phyloP scores from a whole-genome alignment of 2,113 vertebrate genomes.

The Cynopterus brachyotis region DNA sequence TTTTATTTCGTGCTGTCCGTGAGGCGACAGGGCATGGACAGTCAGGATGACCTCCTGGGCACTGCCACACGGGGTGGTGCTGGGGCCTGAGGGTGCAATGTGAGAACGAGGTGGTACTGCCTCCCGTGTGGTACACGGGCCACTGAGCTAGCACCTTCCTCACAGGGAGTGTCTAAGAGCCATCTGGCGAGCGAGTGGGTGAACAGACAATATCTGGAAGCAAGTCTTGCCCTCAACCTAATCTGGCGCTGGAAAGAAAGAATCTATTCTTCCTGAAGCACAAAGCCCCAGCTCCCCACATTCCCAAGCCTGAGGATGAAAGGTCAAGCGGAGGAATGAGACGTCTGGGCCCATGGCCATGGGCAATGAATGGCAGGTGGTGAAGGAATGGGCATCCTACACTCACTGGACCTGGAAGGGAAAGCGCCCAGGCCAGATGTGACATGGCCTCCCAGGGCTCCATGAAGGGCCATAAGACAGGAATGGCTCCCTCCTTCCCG shows the following conservation, averaged over 20 bases:
- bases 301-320: background rate
- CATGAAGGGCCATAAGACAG: rapidly evolving
- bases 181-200: background rate
- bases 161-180: background rate
- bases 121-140: background rate
- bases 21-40: background rate
- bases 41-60: rapidly evolving
- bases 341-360: background rate
- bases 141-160: background rate
- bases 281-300: background rate
- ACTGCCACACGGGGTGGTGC: rapidly evolving
- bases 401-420: background rate
- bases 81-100: background rate
- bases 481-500: background rate
- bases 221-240: background rate
- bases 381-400: background rate
- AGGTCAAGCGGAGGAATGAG: background rate
- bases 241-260: background rate
- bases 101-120: background rate
- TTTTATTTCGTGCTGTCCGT: rapidly evolving
- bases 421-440: too few species aligned
- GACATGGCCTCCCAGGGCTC: background rate
- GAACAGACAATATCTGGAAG: background rate
- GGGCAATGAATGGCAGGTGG: too few species aligned
- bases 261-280: background rate